These are phyloP conservation scores for Cotesia vestalis DNA, from an alignment of 1,140 invertebrate genomes.

Conservation along the genomic window DNA sequence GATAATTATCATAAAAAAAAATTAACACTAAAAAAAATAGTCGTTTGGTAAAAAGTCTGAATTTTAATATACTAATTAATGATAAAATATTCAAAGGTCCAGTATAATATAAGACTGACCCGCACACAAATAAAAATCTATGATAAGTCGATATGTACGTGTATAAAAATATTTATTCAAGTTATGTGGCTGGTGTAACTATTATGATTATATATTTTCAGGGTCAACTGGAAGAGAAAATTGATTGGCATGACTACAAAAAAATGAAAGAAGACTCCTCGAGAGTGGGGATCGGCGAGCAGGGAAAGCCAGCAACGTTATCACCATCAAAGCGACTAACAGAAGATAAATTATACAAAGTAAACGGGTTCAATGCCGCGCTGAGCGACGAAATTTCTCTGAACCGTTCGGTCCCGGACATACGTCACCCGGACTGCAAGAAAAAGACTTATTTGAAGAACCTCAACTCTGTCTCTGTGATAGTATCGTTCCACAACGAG, in stretches of 20 bases:
- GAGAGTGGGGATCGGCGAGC: constrained; percentile 77
- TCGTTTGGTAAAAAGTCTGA: no score
- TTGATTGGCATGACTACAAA: constrained; percentile 88
- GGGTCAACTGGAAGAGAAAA: constrained; percentile 63
- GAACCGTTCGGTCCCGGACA: constrained; percentile 80
- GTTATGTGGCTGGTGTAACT: background rate
- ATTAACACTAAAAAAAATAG: no score
- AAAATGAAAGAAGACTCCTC: constrained; percentile 75
- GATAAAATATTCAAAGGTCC: no score
- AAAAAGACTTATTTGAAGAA: constrained; percentile 70
- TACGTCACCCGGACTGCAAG: constrained; percentile 73
- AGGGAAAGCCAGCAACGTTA: constrained; percentile 72
- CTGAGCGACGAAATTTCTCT: constrained; percentile 82
- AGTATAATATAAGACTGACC: no score
- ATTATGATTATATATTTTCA: constrained; percentile 11
- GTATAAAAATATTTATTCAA: no score
- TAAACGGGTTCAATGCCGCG: constrained; percentile 84
- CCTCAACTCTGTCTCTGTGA: constrained; percentile 73
- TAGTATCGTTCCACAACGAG: constrained; percentile 84
- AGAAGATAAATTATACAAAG: constrained; percentile 72
- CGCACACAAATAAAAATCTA: no score
- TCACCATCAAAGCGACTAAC: constrained; percentile 62
- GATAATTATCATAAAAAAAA: no score
- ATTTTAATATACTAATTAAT: no score
- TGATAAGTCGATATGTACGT: no score